These are phyloP conservation scores for Cinclus cinclus DNA, from an alignment of 2,113 vertebrate genomes.

Conservation along the genomic window DNA sequence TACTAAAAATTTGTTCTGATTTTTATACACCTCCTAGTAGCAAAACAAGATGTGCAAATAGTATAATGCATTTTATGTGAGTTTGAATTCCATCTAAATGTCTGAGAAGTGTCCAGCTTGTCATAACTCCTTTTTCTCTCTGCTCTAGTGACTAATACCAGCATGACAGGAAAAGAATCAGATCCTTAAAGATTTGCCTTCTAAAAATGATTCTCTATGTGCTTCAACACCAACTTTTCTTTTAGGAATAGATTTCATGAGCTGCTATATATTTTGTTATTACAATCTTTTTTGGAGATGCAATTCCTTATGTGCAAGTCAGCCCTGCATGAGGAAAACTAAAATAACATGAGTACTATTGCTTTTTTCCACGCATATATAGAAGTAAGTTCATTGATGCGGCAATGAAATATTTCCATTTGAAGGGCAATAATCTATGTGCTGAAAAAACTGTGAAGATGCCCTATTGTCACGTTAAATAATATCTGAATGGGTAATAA, in stretches of 20 bases:
- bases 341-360: fast-evolving
- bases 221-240: neutral
- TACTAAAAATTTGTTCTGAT: neutral
- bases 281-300: neutral
- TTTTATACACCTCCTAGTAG: neutral
- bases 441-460: neutral
- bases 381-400: neutral
- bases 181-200: neutral
- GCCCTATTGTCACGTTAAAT: neutral
- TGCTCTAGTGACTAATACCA: neutral
- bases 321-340: neutral
- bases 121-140: neutral
- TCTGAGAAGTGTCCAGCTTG: neutral
- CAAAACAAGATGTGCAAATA: neutral
- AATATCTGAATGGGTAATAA: neutral
- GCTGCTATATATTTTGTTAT: neutral
- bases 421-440: neutral
- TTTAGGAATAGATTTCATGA: neutral
- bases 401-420: neutral
- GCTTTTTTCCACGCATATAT: neutral
- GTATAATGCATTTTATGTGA: neutral
- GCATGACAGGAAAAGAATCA: neutral
- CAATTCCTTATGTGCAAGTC: neutral
- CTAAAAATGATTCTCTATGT: neutral
- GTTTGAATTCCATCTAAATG: neutral